phyloP scores from a whole-genome alignment of 2,888 invertebrate genomes.

The Rapana venosa region DNA sequence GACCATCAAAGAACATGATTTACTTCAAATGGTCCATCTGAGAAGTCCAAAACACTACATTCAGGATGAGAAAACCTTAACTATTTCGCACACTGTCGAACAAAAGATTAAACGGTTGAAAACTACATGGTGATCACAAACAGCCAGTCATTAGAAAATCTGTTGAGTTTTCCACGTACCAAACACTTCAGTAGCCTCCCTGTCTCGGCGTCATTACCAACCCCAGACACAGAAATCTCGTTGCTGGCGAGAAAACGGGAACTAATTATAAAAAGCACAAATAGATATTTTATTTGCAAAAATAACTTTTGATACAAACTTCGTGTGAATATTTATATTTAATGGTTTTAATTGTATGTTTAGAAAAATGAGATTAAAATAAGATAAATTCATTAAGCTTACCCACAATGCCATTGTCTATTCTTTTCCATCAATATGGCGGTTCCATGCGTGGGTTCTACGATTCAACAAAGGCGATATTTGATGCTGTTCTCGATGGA shows the following conservation, averaged over 20 bases:
- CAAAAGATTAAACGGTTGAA: no score
- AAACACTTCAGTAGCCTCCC: neutral
- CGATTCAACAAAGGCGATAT: slow-evolving; percentile 39
- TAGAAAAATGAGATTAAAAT: slow-evolving; percentile 2
- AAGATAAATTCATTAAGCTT: slow-evolving; percentile 30
- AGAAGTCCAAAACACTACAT: no score
- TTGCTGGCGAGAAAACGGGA: neutral
- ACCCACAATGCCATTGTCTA: slow-evolving; percentile 40
- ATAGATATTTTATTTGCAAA: neutral
- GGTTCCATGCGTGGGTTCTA: slow-evolving; percentile 45
- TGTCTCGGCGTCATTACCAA: slow-evolving; percentile 14
- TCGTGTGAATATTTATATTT: neutral
- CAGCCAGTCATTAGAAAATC: neutral
- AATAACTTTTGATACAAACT: neutral
- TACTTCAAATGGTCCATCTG: no score
- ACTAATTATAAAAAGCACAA: neutral
- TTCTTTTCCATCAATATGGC: slow-evolving; percentile 43
- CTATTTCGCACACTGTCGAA: no score
- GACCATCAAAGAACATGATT: no score
- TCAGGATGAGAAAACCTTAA: no score
- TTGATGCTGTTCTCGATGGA: slow-evolving; percentile 23
- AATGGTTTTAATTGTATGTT: neutral
- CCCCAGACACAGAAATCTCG: neutral
- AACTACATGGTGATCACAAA: no score
- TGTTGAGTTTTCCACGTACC: neutral